phyloP scores from a whole-genome alignment of 2,113 vertebrate species.

The Murina feae region DNA sequence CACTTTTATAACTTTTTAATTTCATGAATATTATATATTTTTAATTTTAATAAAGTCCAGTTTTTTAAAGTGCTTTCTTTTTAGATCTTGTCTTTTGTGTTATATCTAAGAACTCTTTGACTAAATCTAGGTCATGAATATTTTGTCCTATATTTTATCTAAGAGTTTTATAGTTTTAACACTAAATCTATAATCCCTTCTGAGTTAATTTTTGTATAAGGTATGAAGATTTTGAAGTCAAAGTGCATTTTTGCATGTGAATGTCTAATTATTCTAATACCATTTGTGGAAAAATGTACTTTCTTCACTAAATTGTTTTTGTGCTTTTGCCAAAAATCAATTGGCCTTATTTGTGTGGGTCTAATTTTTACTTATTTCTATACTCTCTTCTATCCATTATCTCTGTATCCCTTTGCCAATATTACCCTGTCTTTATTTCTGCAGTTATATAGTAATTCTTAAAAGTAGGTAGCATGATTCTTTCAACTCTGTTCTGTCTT shows the following conservation, averaged over 20 bases:
- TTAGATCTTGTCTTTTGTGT: neutral
- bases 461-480: neutral
- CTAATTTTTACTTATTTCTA: conserved; percentile 1
- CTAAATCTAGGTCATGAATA: neutral
- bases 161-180: conserved; percentile 13
- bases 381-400: neutral
- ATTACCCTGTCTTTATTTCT: conserved; percentile 16
- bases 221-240: neutral
- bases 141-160: conserved; percentile 1
- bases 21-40: neutral
- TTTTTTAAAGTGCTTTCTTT: conserved; percentile 1
- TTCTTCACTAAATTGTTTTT: conserved; percentile 11
- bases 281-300: neutral
- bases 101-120: neutral
- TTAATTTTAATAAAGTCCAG: neutral
- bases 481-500: neutral
- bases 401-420: neutral
- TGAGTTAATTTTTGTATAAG: neutral
- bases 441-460: neutral
- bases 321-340: neutral
- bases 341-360: neutral
- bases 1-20: neutral
- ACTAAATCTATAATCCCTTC: conserved; percentile 5
- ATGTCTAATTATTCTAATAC: neutral
- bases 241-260: neutral